phyloP scores from a whole-genome alignment of 2,113 vertebrate species.

The Stigmatopora nigra region DNA sequence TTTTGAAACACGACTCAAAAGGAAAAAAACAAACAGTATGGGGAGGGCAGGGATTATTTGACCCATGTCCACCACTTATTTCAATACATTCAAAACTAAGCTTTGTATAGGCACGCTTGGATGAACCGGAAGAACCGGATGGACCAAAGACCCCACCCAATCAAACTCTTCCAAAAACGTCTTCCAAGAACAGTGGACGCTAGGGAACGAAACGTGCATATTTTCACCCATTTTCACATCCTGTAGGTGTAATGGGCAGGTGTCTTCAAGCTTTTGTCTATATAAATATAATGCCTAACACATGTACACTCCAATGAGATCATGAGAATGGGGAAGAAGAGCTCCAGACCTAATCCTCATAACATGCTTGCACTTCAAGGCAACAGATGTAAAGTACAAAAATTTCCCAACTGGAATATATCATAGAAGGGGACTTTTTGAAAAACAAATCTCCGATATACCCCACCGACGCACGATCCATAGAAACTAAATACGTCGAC shows the following conservation, averaged over 20 bases:
- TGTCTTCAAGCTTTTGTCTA: not conserved
- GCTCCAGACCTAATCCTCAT: constrained; percentile 5
- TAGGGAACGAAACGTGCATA: not conserved
- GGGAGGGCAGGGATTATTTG: too few species aligned
- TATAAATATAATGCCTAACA: constrained; percentile 5
- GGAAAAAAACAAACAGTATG: too few species aligned
- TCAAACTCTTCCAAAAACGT: not conserved
- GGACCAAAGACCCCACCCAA: not conserved
- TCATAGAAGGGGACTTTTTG: constrained; percentile 50
- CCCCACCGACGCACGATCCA: constrained; percentile 52
- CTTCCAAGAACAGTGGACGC: not conserved
- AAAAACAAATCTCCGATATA: constrained; percentile 60
- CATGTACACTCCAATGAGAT: not conserved
- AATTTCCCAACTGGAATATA: constrained; percentile 29
- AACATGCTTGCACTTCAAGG: constrained; percentile 16
- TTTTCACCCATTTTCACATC: constrained; percentile 2
- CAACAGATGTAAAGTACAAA: constrained; percentile 51
- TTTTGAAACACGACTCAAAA: too few species aligned
- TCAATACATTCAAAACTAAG: not conserved
- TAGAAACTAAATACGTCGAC: constrained; percentile 46
- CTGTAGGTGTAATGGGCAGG: constrained; percentile 2
- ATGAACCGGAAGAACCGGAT: not conserved
- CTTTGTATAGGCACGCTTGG: not conserved
- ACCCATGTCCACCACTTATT: too few species aligned
- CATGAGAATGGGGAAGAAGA: constrained; percentile 7